phyloP scores from a whole-genome alignment of 2,797 vertebrate species.

The Acrossocheilus wenchowensis region DNA sequence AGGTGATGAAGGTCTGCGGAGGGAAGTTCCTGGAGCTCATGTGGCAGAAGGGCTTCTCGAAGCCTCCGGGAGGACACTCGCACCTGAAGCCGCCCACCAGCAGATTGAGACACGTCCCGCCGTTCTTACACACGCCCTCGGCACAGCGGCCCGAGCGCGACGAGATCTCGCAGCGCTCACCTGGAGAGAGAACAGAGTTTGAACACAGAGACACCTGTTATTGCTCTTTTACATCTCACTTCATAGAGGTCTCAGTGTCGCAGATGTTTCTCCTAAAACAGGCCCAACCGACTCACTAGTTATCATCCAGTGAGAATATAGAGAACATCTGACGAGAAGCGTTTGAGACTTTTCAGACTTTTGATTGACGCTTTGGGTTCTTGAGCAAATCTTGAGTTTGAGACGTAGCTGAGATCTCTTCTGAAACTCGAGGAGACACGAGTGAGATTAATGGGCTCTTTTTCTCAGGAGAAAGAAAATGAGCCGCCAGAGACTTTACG shows the following conservation, averaged over 20 bases:
- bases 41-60: constrained; percentile 91
- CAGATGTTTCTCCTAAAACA: neutral
- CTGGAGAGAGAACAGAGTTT: constrained; percentile 66
- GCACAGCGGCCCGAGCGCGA: constrained; percentile 87
- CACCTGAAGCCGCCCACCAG: constrained; percentile 93
- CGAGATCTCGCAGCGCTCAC: constrained; percentile 89
- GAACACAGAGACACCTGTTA: neutral
- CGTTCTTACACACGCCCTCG: constrained; percentile 87
- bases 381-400: neutral
- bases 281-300: too few relatives aligned
- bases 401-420: neutral
- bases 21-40: constrained; percentile 94
- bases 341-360: neutral
- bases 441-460: neutral
- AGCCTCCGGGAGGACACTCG: constrained; percentile 87
- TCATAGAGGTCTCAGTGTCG: neutral
- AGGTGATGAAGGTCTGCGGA: constrained; percentile 89
- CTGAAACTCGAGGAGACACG: neutral
- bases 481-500: neutral
- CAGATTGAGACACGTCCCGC: constrained; percentile 90
- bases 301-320: too few relatives aligned
- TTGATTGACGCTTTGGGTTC: neutral
- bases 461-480: neutral
- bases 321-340: too few relatives aligned
- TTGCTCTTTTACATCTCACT: too few relatives aligned